Percentiles rank a stretch among this genome's conserved stretches.
These are phyloP conservation scores for Discoglossus pictus DNA, from an alignment of 2,797 vertebrate genomes.

Conservation along the genomic window DNA sequence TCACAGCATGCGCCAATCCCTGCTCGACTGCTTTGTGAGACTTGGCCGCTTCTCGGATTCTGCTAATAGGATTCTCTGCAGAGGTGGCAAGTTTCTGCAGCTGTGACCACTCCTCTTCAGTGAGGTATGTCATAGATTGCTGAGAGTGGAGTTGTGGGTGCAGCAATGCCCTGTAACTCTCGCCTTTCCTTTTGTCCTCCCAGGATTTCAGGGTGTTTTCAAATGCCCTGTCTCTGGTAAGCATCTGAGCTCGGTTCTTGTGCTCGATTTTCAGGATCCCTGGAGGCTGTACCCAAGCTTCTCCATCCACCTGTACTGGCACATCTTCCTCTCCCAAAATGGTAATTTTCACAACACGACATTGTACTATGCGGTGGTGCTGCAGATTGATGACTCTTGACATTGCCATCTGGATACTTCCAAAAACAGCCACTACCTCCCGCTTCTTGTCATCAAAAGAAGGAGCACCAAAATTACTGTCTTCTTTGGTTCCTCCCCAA, in stretches of 20 bases:
- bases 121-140: constrained; percentile 94
- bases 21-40: constrained; percentile 88
- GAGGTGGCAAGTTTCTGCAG: constrained; percentile 83
- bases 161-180: constrained; percentile 68
- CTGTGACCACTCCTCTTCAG: constrained; percentile 87
- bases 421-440: constrained; percentile 94
- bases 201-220: constrained; percentile 94
- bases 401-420: constrained; percentile 96
- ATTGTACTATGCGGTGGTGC: constrained; percentile 92
- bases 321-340: constrained; percentile 82
- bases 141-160: constrained; percentile 87
- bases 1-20: constrained; percentile 89
- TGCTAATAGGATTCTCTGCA: constrained; percentile 85
- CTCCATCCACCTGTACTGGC: constrained; percentile 84
- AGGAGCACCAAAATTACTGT: constrained; percentile 89
- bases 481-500: constrained; percentile 93
- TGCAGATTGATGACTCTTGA: constrained; percentile 93
- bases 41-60: constrained; percentile 88
- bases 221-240: constrained; percentile 85
- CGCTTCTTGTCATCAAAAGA: constrained; percentile 95
- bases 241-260: constrained; percentile 84
- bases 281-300: constrained; percentile 82
- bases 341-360: constrained; percentile 79
- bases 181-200: constrained; percentile 90
- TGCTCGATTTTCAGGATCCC: constrained; percentile 81